phyloP scores from a whole-genome alignment of 1,140 invertebrate species.

The Tachypleus tridentatus region DNA sequence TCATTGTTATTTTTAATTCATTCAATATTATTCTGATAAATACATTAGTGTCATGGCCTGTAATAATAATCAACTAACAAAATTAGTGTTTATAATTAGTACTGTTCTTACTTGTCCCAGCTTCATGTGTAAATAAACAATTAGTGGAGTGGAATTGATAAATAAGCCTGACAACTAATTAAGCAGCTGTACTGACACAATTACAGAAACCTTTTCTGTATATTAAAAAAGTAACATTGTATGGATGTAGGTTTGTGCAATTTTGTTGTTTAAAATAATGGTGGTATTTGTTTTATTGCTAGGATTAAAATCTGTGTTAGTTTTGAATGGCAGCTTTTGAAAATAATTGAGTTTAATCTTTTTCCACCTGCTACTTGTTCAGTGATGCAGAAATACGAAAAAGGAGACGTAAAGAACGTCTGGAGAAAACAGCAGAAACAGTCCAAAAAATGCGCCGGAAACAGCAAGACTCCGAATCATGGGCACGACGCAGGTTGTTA shows the following conservation, averaged over 20 bases:
- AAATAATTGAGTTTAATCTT: too few species aligned
- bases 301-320: neutral
- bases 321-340: neutral
- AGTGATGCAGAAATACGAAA: slow-evolving; percentile 26
- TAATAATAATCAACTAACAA: too few species aligned
- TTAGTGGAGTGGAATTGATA: too few species aligned
- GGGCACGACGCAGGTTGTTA: slow-evolving; percentile 20
- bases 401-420: slow-evolving; percentile 30
- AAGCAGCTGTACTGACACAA: too few species aligned
- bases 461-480: slow-evolving; percentile 30
- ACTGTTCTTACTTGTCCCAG: too few species aligned
- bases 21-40: too few species aligned
- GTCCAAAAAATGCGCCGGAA: slow-evolving; percentile 32
- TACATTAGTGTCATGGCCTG: too few species aligned
- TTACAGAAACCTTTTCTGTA: neutral
- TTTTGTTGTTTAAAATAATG: neutral
- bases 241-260: neutral
- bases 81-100: too few species aligned
- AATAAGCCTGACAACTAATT: too few species aligned
- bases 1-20: too few species aligned
- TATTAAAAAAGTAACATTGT: neutral
- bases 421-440: slow-evolving; percentile 29
- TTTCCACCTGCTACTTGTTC: neutral
- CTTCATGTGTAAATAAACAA: too few species aligned
- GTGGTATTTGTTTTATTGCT: accelerated